Evolutionary conservation across 2,888 invertebrate genomes (phyloP).

Genomic region (Dione juno): DNA sequence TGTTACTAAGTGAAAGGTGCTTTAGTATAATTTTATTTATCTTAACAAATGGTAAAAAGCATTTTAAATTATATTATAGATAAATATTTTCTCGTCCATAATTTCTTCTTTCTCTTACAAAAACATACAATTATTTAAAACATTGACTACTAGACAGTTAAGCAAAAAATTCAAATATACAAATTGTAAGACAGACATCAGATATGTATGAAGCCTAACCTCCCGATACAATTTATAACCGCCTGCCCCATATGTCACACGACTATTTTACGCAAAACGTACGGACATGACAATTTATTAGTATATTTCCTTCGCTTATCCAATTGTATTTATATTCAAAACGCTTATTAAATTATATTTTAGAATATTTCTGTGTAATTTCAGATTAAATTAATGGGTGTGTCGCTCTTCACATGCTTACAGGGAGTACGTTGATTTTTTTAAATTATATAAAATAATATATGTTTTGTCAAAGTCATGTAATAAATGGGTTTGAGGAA

Average conservation of each 20-base stretch:
- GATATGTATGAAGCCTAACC: conserved; percentile 1
- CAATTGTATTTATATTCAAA: conserved; percentile 26
- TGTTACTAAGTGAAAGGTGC: no score
- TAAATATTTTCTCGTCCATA: no score
- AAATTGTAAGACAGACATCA: background rate
- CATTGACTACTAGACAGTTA: no score
- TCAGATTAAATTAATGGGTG: conserved; percentile 3
- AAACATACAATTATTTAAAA: no score
- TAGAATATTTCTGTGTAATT: conserved; percentile 10
- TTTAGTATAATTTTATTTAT: no score
- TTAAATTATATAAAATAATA: background rate
- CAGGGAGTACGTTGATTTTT: conserved; percentile 7
- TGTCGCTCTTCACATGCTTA: background rate
- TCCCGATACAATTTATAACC: conserved; percentile 18
- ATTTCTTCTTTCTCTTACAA: no score
- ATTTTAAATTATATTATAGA: no score
- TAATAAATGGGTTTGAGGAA: background rate
- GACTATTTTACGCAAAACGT: conserved; percentile 26
- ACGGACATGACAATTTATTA: conserved; percentile 29
- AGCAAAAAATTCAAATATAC: no score
- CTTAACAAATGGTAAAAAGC: no score
- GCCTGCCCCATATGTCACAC: conserved; percentile 26
- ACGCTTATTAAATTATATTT: conserved; percentile 21
- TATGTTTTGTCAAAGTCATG: background rate
- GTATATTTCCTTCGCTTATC: conserved; percentile 21